Evolutionary conservation across 1,140 invertebrate species (phyloP).

Genomic region (Proales similis): DNA sequence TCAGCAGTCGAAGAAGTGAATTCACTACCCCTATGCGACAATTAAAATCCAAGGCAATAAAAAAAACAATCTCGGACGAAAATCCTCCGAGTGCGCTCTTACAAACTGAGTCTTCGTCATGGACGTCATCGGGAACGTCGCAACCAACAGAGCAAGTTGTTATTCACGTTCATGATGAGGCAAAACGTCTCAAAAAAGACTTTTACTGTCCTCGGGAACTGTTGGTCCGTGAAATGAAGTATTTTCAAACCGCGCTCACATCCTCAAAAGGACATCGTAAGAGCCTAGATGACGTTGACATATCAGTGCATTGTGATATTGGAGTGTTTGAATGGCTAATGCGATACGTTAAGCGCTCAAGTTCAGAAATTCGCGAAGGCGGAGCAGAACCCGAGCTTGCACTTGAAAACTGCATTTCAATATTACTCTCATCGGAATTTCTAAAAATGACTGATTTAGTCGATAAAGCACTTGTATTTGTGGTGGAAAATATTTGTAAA

Average conservation of each 20-base stretch:
- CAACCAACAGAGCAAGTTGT: slow-evolving; percentile 43
- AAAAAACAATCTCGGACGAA: no score
- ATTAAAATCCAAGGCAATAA: no score
- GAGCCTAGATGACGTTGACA: slow-evolving; percentile 75
- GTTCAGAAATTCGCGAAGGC: neutral
- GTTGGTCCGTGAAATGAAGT: slow-evolving; percentile 80
- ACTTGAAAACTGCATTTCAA: slow-evolving; percentile 74
- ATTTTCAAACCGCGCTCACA: slow-evolving; percentile 60
- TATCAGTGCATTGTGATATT: slow-evolving; percentile 89
- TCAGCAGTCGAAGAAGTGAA: no score
- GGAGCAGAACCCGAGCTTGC: slow-evolving; percentile 56
- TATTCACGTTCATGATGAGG: slow-evolving; percentile 54
- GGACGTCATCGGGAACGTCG: no score
- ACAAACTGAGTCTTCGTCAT: no score
- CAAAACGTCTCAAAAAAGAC: slow-evolving; percentile 65
- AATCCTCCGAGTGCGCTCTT: no score
- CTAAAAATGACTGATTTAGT: slow-evolving; percentile 82
- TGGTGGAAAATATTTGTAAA: slow-evolving; percentile 69
- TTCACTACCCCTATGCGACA: no score
- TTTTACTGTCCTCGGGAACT: slow-evolving; percentile 77
- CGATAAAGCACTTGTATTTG: slow-evolving; percentile 70
- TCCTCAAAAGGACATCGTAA: slow-evolving; percentile 15
- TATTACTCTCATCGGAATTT: slow-evolving; percentile 84
- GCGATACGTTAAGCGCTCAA: slow-evolving; percentile 66
- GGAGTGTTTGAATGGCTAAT: slow-evolving; percentile 91